Evolutionary conservation across 2,888 invertebrate species (phyloP).

Genomic region (Drosophila basisetae): DNA sequence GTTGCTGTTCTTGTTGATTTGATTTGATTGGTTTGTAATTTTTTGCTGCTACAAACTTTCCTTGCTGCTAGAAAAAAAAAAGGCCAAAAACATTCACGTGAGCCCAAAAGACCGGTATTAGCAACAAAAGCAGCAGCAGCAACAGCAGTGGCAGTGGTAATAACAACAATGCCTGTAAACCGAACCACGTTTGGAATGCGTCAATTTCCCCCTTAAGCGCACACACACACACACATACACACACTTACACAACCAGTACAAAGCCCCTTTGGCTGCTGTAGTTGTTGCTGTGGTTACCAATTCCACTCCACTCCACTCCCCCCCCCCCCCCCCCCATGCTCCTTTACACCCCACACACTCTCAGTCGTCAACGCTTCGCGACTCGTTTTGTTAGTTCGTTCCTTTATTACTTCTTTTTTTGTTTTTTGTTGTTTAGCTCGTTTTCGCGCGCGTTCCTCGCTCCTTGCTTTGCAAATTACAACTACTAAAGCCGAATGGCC

Average conservation of each 20-base stretch:
- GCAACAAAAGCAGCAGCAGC: slow-evolving; percentile 41
- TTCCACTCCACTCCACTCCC: slow-evolving; percentile 26
- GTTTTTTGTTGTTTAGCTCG: slow-evolving; percentile 57
- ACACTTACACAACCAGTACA: slow-evolving; percentile 5
- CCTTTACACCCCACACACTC: slow-evolving; percentile 21
- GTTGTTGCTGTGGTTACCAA: slow-evolving; percentile 59
- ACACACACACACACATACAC: slow-evolving; percentile 7
- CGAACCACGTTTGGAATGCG: slow-evolving; percentile 69
- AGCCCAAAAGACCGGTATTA: slow-evolving; percentile 73
- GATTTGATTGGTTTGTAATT: neutral
- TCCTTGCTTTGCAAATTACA: slow-evolving; percentile 81
- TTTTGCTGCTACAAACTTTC: slow-evolving; percentile 40
- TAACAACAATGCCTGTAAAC: slow-evolving; percentile 45
- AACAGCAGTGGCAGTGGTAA: slow-evolving; percentile 26
- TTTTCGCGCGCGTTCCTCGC: slow-evolving; percentile 75
- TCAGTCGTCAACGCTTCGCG: slow-evolving; percentile 25
- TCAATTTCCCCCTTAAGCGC: slow-evolving; percentile 60
- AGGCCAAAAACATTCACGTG: slow-evolving; percentile 54
- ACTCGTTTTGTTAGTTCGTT: slow-evolving; percentile 41
- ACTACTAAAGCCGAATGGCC: slow-evolving; percentile 69
- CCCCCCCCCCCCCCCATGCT: slow-evolving; percentile 2
- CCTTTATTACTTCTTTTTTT: slow-evolving; percentile 33
- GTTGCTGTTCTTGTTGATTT: neutral
- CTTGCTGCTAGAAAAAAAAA: slow-evolving; percentile 30
- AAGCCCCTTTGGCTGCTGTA: slow-evolving; percentile 22